Conservation (phyloP, 2,888 invertebrate species). For the Gonocerus acuteangulatus region DNA sequence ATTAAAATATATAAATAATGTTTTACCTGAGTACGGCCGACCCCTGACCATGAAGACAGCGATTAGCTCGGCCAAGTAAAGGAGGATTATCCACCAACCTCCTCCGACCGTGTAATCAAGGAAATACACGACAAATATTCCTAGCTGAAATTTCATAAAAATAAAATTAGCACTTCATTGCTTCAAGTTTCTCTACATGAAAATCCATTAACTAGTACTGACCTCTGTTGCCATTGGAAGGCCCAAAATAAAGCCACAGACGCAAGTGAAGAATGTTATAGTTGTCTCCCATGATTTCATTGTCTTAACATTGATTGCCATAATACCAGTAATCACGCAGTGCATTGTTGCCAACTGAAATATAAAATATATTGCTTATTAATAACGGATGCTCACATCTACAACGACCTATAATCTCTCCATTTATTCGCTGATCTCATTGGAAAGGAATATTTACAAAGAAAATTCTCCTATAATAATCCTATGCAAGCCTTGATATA, state of each 20-base stretch:
- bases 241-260: conserved; percentile 73
- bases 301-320: conserved; percentile 65
- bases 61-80: conserved; percentile 66
- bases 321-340: conserved; percentile 75
- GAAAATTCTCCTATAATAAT: too few relatives aligned
- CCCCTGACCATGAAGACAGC: conserved; percentile 83
- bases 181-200: too few relatives aligned
- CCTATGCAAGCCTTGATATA: too few relatives aligned
- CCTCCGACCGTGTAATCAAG: conserved; percentile 77
- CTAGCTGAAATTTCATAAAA: conserved; percentile 50
- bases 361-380: not conserved
- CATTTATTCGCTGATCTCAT: too few relatives aligned
- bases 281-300: conserved; percentile 72
- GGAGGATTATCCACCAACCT: conserved; percentile 76
- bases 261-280: conserved; percentile 74
- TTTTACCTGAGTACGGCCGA: conserved; percentile 64
- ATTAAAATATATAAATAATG: too few relatives aligned
- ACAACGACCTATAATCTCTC: too few relatives aligned
- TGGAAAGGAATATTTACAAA: too few relatives aligned
- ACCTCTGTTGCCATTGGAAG: conserved; percentile 81
- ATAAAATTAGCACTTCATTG: too few relatives aligned
- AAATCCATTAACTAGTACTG: conserved; percentile 36
- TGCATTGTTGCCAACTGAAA: conserved; percentile 76
- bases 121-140: conserved; percentile 74
- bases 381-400: too few relatives aligned